These are phyloP conservation scores for Adelges cooleyi DNA, from an alignment of 1,140 invertebrate genomes.

Conservation along the genomic window DNA sequence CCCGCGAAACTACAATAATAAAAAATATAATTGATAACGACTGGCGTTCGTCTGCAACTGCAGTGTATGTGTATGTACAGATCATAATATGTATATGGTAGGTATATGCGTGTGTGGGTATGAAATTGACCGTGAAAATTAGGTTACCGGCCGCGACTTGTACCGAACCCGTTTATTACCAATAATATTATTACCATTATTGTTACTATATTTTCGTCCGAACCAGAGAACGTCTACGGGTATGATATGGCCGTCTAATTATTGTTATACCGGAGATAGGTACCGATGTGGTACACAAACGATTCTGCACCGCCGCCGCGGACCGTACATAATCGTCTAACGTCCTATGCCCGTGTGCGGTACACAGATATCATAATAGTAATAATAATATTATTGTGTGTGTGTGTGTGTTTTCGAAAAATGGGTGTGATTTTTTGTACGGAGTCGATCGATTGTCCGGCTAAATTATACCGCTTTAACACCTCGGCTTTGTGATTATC, in stretches of 20 bases:
- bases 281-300: background rate
- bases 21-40: too few species aligned
- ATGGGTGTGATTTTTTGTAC: background rate
- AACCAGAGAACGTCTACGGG: background rate
- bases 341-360: background rate
- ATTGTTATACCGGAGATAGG: too few species aligned
- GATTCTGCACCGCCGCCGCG: background rate
- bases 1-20: constrained; percentile 21
- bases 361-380: background rate
- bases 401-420: background rate
- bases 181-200: background rate
- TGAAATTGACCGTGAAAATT: constrained; percentile 21
- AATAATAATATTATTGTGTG: background rate
- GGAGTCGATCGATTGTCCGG: background rate
- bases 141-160: background rate
- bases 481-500: constrained; percentile 15
- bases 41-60: background rate
- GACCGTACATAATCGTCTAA: background rate
- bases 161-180: background rate
- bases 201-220: background rate
- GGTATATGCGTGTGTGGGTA: constrained; percentile 17
- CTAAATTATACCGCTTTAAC: constrained; percentile 20
- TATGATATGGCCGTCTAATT: background rate
- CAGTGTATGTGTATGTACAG: background rate
- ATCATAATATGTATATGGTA: too few species aligned